Percentiles rank a stretch among this genome's conserved stretches.
These are phyloP conservation scores for Glossophaga mutica DNA, from an alignment of 2,797 vertebrate genomes.

Conservation along the genomic window DNA sequence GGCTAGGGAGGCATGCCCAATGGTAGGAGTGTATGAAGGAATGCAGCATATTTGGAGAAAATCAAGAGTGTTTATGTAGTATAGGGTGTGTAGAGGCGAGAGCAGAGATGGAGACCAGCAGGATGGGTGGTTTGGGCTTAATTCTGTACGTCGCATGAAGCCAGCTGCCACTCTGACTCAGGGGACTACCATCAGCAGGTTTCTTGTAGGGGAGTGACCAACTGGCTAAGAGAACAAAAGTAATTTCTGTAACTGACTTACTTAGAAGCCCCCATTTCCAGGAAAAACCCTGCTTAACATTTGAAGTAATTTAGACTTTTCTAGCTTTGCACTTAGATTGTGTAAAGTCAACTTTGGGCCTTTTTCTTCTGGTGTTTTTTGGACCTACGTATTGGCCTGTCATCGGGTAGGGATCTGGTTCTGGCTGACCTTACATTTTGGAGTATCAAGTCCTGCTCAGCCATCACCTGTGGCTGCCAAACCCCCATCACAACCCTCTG, in stretches of 20 bases:
- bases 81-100: neutral
- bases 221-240: neutral
- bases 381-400: neutral
- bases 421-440: neutral
- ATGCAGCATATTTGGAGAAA: neutral
- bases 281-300: neutral
- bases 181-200: neutral
- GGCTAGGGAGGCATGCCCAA: neutral
- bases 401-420: neutral
- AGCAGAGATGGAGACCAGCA: neutral
- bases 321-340: neutral
- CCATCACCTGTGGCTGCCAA: neutral
- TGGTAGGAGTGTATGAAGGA: neutral
- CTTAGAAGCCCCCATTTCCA: neutral
- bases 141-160: neutral
- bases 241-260: neutral
- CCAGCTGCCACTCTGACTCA: neutral
- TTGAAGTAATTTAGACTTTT: neutral
- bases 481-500: neutral
- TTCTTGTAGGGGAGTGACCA: neutral
- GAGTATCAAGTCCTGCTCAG: neutral
- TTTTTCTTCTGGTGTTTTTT: neutral
- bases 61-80: neutral
- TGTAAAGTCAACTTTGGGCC: neutral
- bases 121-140: neutral